Base-by-base conservation (phyloP, 2,888 invertebrate genomes). In the Xestoiulus laeticollis region DNA sequence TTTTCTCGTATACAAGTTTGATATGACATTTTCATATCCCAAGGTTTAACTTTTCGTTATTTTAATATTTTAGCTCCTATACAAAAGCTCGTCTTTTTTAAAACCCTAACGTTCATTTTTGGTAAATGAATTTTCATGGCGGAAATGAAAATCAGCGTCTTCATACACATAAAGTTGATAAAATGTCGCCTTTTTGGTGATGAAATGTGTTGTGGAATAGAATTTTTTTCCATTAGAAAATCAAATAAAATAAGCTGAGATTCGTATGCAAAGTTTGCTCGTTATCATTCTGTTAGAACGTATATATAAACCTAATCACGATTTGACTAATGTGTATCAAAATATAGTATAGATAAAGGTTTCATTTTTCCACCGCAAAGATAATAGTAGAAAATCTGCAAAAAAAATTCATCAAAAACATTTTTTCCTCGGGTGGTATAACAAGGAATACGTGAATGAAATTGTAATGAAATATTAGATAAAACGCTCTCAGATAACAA, bases 391-490 rank as follows among this genome's bases (percentile, higher is more conserved):
- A 68, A 68, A 26, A 26, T 22, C 5, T 68, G 26, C 12, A 22
- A 30, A 10, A 30, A 78, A 30, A 78, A 78, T n/a, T 53, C 19
- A 38, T 38, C 16, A 53, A 53, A 53, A 53, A 53, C 19, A 19
- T 53, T 16, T 19, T 68, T 30, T 30, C 14, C 78, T 0, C 10
- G 26, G 26, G 78, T 1, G 0, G 30, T 78, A 30, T 12, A 78
- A 78, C 78, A 26, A 78, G 30, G 30, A 78, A 8, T 78, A 78
- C 78, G 78, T 78, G 78, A 78, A 78, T 30, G 78, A 78, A 78
- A 78, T 78, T 78, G 26, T 78, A 78, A 78, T 78, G 78, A 78
- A 78, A 78, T 78, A 78, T 78, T 78, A 30, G 78, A 78, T 30
- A 30, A 78, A 78, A 78, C 78, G 26, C 1, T 78, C 12, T 0